Percentiles rank a stretch among this genome's conserved stretches.
Evolutionary conservation across 2,113 vertebrate species (phyloP).

Genomic region (Epinephelus lanceolatus): DNA sequence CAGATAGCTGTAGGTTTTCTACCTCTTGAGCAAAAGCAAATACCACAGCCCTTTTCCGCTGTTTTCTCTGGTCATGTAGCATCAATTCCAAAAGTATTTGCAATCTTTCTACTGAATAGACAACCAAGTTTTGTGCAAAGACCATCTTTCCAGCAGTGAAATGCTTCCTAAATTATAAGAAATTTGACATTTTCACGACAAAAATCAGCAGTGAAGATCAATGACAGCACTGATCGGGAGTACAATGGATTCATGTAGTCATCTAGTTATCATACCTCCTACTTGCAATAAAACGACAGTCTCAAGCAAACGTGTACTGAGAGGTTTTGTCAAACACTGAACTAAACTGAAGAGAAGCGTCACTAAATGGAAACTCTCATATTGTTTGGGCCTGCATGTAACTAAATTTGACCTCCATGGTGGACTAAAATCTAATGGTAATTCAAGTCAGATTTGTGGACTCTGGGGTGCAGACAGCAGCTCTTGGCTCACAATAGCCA

Average conservation of each 20-base stretch:
- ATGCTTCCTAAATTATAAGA: neutral
- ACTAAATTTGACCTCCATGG: conserved; percentile 39
- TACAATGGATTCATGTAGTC: neutral
- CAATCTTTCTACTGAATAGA: too few relatives aligned
- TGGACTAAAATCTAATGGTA: conserved; percentile 48
- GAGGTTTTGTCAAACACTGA: neutral
- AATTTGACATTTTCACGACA: conserved; percentile 17
- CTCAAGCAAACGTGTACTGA: neutral
- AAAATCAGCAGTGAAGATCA: neutral
- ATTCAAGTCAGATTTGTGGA: conserved; percentile 68
- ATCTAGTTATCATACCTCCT: neutral
- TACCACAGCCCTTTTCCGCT: too few relatives aligned
- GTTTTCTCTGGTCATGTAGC: too few relatives aligned
- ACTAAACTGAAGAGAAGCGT: neutral
- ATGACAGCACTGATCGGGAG: neutral
- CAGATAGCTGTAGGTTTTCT: too few relatives aligned
- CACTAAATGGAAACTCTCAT: conserved; percentile 22
- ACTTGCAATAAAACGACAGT: neutral
- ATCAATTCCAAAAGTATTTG: too few relatives aligned
- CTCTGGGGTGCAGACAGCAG: conserved; percentile 63
- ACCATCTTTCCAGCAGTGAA: too few relatives aligned
- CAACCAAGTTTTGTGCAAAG: too few relatives aligned
- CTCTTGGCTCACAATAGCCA: conserved; percentile 72
- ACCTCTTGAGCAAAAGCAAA: too few relatives aligned
- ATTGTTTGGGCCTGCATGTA: conserved; percentile 23